These are phyloP conservation scores for Benthosema pterotum DNA, from an alignment of 2,797 vertebrate genomes.

Conservation along the genomic window DNA sequence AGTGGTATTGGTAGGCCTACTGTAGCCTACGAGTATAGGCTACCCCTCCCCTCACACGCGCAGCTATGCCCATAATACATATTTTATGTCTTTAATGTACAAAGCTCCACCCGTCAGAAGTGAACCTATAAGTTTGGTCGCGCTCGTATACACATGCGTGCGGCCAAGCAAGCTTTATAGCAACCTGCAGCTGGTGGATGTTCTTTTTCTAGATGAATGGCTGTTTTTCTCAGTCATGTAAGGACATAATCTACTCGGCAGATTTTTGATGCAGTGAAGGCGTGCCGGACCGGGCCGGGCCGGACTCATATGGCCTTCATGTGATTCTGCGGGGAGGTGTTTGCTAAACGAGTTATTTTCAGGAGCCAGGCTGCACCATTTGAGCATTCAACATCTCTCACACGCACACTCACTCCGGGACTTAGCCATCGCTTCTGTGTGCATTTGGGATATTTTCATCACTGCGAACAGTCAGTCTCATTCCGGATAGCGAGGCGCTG, in stretches of 20 bases:
- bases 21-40: no score
- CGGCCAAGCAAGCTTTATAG: no score
- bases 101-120: no score
- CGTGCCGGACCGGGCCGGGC: constrained; percentile 80
- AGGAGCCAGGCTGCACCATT: constrained; percentile 67
- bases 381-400: constrained; percentile 43
- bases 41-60: no score
- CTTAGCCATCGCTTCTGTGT: constrained; percentile 1
- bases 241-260: constrained; percentile 16
- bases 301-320: constrained; percentile 75
- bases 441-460: constrained; percentile 39
- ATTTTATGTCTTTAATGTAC: no score
- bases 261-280: constrained; percentile 57
- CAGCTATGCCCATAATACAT: no score
- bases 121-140: no score
- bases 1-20: no score
- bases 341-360: constrained; percentile 81
- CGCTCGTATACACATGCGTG: no score
- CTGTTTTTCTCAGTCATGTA: constrained; percentile 36
- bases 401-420: constrained; percentile 57
- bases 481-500: constrained; percentile 42
- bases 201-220: neutral
- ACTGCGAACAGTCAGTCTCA: constrained; percentile 15
- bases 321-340: constrained; percentile 84
- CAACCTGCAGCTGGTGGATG: no score